Evolutionary conservation across 1,140 invertebrate genomes (phyloP).

Genomic region (Maniola jurtina): DNA sequence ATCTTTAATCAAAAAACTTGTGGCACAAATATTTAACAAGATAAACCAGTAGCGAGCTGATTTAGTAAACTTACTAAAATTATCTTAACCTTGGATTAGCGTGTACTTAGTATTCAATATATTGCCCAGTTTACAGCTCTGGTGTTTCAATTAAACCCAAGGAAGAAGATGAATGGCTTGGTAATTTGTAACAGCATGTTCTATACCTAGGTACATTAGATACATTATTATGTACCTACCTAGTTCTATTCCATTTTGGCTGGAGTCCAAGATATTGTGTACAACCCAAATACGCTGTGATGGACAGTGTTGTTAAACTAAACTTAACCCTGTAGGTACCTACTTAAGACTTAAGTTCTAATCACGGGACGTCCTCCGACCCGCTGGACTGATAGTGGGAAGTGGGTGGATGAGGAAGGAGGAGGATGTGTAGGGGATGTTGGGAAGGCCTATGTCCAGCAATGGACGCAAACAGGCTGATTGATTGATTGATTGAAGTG

Average conservation of each 20-base stretch:
- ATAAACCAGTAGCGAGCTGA: background rate
- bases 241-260: slow-evolving; percentile 1
- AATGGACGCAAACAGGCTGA: too few species aligned
- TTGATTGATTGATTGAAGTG: too few species aligned
- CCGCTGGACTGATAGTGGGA: too few species aligned
- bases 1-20: too few species aligned
- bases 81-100: background rate
- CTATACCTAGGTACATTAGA: background rate
- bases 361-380: too few species aligned
- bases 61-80: too few species aligned
- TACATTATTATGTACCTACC: background rate
- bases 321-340: too few species aligned
- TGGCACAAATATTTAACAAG: too few species aligned
- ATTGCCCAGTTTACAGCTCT: background rate
- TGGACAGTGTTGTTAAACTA: background rate
- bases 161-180: background rate
- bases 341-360: too few species aligned
- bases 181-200: background rate
- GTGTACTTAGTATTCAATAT: background rate
- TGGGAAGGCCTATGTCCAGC: too few species aligned
- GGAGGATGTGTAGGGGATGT: too few species aligned
- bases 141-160: background rate
- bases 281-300: background rate
- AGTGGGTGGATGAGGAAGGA: too few species aligned
- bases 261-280: slow-evolving; percentile 1